phyloP scores from a whole-genome alignment of 2,888 invertebrate genomes.

The Ophioninae sp. region DNA sequence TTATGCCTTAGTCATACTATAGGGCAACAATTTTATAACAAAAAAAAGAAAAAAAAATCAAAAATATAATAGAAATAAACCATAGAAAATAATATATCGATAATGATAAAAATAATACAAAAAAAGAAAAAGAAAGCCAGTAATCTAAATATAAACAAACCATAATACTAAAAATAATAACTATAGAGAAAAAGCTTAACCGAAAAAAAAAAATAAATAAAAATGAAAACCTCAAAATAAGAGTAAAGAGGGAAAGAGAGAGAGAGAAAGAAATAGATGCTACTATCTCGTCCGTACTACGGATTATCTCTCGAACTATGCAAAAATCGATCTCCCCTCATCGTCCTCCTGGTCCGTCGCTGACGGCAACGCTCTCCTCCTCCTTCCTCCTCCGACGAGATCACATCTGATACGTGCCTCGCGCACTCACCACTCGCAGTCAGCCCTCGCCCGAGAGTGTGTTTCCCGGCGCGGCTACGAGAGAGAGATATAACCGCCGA shows the following conservation, averaged over 20 bases:
- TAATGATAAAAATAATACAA: too few species aligned
- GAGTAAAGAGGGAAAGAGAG: slow-evolving; percentile 21
- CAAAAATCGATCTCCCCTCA: slow-evolving; percentile 65
- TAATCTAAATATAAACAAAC: too few species aligned
- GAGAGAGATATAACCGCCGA: slow-evolving; percentile 40
- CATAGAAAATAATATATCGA: too few species aligned
- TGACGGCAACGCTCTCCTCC: slow-evolving; percentile 53
- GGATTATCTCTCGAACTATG: slow-evolving; percentile 67
- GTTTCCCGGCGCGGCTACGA: slow-evolving; percentile 22
- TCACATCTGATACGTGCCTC: slow-evolving; percentile 65
- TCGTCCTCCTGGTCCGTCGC: slow-evolving; percentile 7
- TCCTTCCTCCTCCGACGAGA: slow-evolving; percentile 49
- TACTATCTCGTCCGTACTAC: slow-evolving; percentile 38
- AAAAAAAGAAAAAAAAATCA: too few species aligned
- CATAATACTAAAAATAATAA: too few species aligned
- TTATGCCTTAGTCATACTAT: too few species aligned
- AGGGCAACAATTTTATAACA: too few species aligned
- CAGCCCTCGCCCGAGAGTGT: slow-evolving; percentile 4
- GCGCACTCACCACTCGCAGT: slow-evolving; percentile 9
- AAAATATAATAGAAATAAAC: too few species aligned
- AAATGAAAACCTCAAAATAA: slow-evolving; percentile 24
- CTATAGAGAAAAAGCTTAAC: neutral
- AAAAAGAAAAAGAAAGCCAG: too few species aligned
- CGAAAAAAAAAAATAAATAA: slow-evolving; percentile 10
- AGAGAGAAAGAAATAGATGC: slow-evolving; percentile 42